Conservation (phyloP, 2,888 invertebrate genomes). For the Xestia rhomboidea region DNA sequence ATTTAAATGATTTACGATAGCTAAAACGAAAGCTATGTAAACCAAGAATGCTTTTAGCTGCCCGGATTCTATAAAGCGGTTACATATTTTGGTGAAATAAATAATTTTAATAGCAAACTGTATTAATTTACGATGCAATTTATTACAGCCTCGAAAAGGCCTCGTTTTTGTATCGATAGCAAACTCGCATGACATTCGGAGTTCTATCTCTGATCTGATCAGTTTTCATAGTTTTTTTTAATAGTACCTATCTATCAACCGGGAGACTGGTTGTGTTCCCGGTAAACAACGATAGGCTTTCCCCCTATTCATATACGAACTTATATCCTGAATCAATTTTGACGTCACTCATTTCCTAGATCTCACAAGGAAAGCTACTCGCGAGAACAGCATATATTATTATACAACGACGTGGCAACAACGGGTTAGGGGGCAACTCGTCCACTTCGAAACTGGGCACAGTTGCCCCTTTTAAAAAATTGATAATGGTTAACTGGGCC, state of each 20-base stretch:
- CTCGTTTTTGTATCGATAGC: background rate
- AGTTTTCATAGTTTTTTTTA: background rate
- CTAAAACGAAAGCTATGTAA: conserved; percentile 39
- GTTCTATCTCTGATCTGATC: background rate
- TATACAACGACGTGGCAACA: background rate
- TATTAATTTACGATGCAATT: background rate
- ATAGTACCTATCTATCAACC: background rate
- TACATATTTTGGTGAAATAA: background rate
- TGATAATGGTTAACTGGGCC: no score
- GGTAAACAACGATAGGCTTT: background rate
- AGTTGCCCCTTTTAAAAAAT: no score
- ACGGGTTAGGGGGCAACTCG: no score
- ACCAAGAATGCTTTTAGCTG: conserved; percentile 1
- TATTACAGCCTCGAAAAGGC: background rate
- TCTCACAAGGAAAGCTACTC: background rate
- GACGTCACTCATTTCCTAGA: background rate
- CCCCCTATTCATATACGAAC: background rate
- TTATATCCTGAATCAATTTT: background rate
- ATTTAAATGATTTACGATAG: conserved; percentile 53
- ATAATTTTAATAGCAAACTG: background rate
- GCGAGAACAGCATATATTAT: background rate
- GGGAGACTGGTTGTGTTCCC: background rate
- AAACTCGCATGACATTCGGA: background rate
- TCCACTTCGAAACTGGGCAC: no score
- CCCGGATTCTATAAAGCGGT: conserved; percentile 7